Conservation (phyloP, 2,113 vertebrate genomes). For the Jaculus jaculus region DNA sequence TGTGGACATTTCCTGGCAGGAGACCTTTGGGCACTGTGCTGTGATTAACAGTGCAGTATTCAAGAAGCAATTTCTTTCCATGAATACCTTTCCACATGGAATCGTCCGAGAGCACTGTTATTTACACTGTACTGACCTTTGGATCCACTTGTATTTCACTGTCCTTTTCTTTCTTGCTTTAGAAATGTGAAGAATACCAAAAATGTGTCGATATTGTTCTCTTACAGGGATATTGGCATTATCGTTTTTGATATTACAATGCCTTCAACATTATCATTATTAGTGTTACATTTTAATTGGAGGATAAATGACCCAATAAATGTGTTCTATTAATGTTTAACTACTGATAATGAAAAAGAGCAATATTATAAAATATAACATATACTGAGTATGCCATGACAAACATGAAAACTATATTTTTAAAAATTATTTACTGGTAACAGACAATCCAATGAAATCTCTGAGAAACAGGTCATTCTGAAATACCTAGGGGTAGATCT, state of each 20-base stretch:
- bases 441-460: slow-evolving; percentile 71
- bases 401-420: slow-evolving; percentile 47
- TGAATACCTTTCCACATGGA: neutral
- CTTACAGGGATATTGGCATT: slow-evolving; percentile 36
- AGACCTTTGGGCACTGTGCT: neutral
- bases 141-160: slow-evolving; percentile 7
- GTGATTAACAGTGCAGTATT: neutral
- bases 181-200: slow-evolving; percentile 21
- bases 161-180: slow-evolving; percentile 14
- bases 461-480: slow-evolving; percentile 76
- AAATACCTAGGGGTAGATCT: slow-evolving; percentile 78
- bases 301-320: slow-evolving; percentile 75
- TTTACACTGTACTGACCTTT: slow-evolving; percentile 37
- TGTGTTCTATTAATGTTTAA: slow-evolving; percentile 75
- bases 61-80: neutral
- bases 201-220: slow-evolving; percentile 52
- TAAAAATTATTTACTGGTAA: slow-evolving; percentile 50
- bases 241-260: slow-evolving; percentile 46
- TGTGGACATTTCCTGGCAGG: neutral
- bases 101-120: slow-evolving; percentile 30
- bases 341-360: slow-evolving; percentile 72
- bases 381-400: slow-evolving; percentile 24
- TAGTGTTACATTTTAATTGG: slow-evolving; percentile 72
- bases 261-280: slow-evolving; percentile 56
- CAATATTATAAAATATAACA: slow-evolving; percentile 56